Conservation (phyloP, 2,797 vertebrate species). For the Leptatherina wallacei region DNA sequence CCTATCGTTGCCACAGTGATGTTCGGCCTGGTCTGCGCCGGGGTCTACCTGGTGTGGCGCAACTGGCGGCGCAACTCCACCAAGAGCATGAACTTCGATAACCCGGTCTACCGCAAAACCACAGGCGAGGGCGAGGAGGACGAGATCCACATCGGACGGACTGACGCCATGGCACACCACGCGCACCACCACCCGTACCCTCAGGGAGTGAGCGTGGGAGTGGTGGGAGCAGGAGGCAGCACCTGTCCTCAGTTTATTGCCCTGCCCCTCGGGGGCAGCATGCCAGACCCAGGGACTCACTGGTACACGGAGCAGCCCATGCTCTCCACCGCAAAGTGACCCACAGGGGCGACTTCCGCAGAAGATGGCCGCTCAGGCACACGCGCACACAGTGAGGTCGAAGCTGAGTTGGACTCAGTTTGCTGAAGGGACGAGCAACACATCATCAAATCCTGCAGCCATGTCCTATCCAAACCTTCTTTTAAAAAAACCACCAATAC, state of each 20-base stretch:
- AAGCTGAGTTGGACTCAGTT: constrained; percentile 49
- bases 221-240: constrained; percentile 80
- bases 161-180: constrained; percentile 86
- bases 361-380: constrained; percentile 64
- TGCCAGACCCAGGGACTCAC: constrained; percentile 83
- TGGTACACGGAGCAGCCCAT: constrained; percentile 87
- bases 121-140: constrained; percentile 92
- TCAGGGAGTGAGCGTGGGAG: constrained; percentile 79
- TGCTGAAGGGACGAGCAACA: constrained; percentile 49
- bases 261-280: constrained; percentile 81
- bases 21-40: constrained; percentile 89
- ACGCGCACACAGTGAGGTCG: constrained; percentile 61
- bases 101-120: constrained; percentile 98
- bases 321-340: constrained; percentile 82
- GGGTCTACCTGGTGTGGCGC: constrained; percentile 94
- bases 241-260: constrained; percentile 85
- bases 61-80: constrained; percentile 97
- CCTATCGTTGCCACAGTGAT: constrained; percentile 89
- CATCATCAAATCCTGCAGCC: constrained; percentile 60
- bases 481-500: constrained; percentile 33
- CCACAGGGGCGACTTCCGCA: neutral
- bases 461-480: constrained; percentile 50
- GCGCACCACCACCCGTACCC: constrained; percentile 84
- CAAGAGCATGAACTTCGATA: constrained; percentile 99
- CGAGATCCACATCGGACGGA: constrained; percentile 95